phyloP scores from a whole-genome alignment of 2,113 vertebrate genomes.

The Ictidomys tridecemlineatus region DNA sequence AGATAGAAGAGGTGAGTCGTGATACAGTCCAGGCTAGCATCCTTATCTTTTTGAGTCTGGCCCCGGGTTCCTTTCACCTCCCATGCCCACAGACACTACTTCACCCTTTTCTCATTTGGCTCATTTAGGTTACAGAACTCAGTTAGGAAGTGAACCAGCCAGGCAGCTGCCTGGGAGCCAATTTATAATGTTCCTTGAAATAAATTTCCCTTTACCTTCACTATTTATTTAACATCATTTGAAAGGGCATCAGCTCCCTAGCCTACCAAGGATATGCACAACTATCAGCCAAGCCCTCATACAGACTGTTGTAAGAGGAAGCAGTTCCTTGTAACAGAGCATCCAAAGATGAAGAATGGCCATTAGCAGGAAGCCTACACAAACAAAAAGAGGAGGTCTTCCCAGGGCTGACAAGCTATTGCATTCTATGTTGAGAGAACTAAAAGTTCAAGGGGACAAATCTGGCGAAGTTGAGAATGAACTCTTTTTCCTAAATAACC shows the following conservation, averaged over 20 bases:
- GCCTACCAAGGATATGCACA: not conserved
- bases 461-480: not conserved
- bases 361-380: not conserved
- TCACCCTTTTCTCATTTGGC: not conserved
- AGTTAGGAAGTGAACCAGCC: not conserved
- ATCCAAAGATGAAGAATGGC: not conserved
- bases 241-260: not conserved
- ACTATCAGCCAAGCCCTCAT: not conserved
- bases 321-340: not conserved
- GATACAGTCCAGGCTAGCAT: not conserved
- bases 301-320: not conserved
- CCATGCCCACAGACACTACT: no score
- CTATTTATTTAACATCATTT: constrained; percentile 26
- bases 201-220: not conserved
- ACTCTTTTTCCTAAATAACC: not conserved
- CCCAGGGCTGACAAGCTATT: not conserved
- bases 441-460: not conserved
- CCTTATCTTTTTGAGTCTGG: not conserved
- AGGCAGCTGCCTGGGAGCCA: not conserved
- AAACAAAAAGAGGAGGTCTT: not conserved
- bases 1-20: not conserved
- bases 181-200: not conserved
- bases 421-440: not conserved
- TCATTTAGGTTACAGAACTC: not conserved
- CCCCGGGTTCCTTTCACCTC: not conserved